These are phyloP conservation scores for Sciurus niger DNA, from an alignment of 2,113 vertebrate genomes.

Conservation along the genomic window DNA sequence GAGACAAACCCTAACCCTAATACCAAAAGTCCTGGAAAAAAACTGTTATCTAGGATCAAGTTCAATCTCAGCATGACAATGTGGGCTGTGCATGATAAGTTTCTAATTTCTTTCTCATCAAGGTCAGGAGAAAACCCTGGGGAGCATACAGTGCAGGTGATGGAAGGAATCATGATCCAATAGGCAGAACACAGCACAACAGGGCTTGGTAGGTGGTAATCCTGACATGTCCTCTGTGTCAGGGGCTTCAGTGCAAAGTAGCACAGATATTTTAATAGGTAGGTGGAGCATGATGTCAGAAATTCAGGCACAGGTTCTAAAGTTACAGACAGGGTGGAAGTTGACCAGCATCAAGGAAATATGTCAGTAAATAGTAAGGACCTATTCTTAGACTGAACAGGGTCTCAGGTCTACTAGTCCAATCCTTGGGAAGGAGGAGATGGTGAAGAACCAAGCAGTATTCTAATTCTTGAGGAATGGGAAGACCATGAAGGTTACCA, in stretches of 20 bases:
- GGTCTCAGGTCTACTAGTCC: not conserved
- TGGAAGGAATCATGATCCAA: slow-evolving; percentile 50
- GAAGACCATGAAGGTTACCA: not conserved
- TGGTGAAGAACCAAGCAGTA: not conserved
- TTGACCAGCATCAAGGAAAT: slow-evolving; percentile 37
- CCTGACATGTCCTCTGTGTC: slow-evolving; percentile 46
- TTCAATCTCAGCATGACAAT: slow-evolving; percentile 11
- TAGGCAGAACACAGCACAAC: not conserved
- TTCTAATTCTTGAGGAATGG: not conserved
- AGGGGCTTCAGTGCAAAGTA: slow-evolving; percentile 37
- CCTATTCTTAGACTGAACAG: not conserved
- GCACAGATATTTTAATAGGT: slow-evolving; percentile 1
- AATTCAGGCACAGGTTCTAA: slow-evolving; percentile 16
- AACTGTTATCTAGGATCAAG: slow-evolving; percentile 30
- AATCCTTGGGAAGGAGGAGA: not conserved
- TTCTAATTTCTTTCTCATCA: not conserved
- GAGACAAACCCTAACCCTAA: not conserved
- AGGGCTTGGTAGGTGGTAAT: slow-evolving; percentile 52
- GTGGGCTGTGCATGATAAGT: not conserved
- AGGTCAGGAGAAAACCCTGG: slow-evolving; percentile 34
- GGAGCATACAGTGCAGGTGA: not conserved
- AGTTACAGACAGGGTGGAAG: not conserved
- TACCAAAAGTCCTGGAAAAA: not conserved
- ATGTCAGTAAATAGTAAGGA: not conserved
- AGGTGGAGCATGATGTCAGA: not conserved